Evolutionary conservation across 2,888 invertebrate species (phyloP), one percentile per base, ranked within the genome.

Genomic region (Reticulitermes lucifugus): DNA sequence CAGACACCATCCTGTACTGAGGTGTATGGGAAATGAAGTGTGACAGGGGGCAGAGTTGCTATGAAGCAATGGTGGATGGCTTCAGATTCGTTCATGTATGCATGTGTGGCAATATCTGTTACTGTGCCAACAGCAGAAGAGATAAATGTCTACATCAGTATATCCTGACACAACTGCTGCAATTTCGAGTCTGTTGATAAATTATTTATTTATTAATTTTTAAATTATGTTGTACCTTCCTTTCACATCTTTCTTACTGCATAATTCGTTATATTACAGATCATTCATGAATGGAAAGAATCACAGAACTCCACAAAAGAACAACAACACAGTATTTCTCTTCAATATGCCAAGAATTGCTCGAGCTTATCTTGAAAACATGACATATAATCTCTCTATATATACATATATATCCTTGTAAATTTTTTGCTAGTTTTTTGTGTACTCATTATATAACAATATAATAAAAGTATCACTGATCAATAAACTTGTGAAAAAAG

Each of bases 381-480:
- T 81, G 9, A 81, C 43, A 81, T 81, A 81, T 46, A 46, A 46
- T 46, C 9, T 46, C 9, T 46, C 9, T 46, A 46, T 46, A 46
- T 46, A 46, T 46, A 46, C 12, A 46, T 81, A 81, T 81, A 43
- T 81, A 18, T 81, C 43, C 22, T 79, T 81, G 70, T 65, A n/a
- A 65, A 81, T 65, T 81, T 77, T 81, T 81, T 43, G 41, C 81
- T 81, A 81, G 43, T 65, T 80, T 83, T 43, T 79, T 55, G 77
- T 70, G 71, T 84, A 79, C 51, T 84, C 60, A 79, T 79, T 79
- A 84, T 84, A 51, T 86, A 86, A 86, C 86, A 86, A 84, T 84
- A 86, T 83, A 83, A 83, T 86, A 86, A 86, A 86, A 86, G 82
- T 86, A 79, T 84, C 55, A 84, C 55, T 79, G 80, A 84, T 70